These are phyloP conservation scores for Atractosteus spatula DNA, from an alignment of 2,113 vertebrate species.

Conservation along the genomic window DNA sequence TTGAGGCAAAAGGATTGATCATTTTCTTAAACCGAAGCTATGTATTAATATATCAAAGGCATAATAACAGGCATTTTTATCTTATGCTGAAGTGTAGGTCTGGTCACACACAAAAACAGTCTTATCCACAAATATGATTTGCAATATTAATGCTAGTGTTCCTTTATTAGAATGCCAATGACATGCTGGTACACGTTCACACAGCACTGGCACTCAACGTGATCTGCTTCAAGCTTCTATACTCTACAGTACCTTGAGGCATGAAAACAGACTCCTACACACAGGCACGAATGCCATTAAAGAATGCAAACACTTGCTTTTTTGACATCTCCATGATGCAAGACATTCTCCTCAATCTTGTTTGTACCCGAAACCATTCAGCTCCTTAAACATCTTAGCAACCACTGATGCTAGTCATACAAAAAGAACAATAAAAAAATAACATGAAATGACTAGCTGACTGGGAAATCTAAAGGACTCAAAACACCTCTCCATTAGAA, in stretches of 20 bases:
- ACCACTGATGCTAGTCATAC: too few species aligned
- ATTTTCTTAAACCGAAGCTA: background rate
- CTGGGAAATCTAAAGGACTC: too few species aligned
- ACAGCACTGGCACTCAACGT: slow-evolving; percentile 2
- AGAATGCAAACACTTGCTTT: too few species aligned
- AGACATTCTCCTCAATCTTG: too few species aligned
- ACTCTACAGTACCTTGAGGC: background rate
- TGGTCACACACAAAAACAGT: background rate
- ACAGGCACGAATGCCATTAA: too few species aligned
- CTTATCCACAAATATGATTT: too few species aligned
- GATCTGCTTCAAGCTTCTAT: slow-evolving; percentile 3
- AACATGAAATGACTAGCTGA: too few species aligned
- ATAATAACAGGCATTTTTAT: background rate
- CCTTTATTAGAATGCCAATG: background rate
- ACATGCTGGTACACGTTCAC: background rate
- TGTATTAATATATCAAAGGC: background rate
- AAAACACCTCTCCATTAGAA: too few species aligned
- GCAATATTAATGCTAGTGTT: background rate
- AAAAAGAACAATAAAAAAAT: too few species aligned
- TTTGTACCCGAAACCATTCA: too few species aligned
- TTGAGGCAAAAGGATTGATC: background rate
- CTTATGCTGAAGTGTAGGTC: background rate
- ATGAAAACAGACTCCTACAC: background rate
- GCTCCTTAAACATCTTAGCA: too few species aligned
- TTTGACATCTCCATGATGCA: too few species aligned